Base-by-base conservation (phyloP, 2,113 vertebrate species). In the Halichoeres trimaculatus region DNA sequence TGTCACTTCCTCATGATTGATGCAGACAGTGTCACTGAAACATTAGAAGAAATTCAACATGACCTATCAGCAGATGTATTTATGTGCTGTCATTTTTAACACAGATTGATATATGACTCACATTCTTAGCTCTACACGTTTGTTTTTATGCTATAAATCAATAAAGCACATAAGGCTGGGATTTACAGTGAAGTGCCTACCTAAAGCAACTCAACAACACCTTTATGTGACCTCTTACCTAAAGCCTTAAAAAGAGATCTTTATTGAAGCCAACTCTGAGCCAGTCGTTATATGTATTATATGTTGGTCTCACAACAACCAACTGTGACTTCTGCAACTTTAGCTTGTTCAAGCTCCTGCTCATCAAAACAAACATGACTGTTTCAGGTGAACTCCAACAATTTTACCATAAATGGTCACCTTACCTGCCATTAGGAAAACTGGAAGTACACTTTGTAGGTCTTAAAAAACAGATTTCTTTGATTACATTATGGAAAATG, bases 1-100 rank as follows among this genome's bases (percentile, higher is more conserved):
- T 74, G 76, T 55, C 76, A 64, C 50, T 1, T 13, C 30, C 10
- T 71, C 56, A 55, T 64, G 19, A 76, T 67, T 70, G 52, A 69
- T 75, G 26, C 64, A 69, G 70, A 24, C 23, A 16, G 48, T n/a
- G n/a, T 70, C 45, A 63, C 67, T 55, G 54, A 70, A 30, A 56
- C 59, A 34, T 19, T 30, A 55, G 36, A 54, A 61, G 77, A 10
- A 61, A 51, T 19, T 54, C 9, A 59, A 36, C 20, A 30, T 50
- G 41, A 66, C n/a, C 78, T 47, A 17, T 19, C 16, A 19, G 43
- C 43, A 45, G 43, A 45, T 45, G 16, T 72, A 30, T 30, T 78
- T 53, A 72, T 61, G 23, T 74, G 36, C 24, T 22, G 41, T 68
- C 54, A 69, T 53, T 59, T 74, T 51, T 3, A 12, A 59, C 57